These are phyloP conservation scores for Camponotus vicinus DNA, from an alignment of 1,140 invertebrate species.

Conservation along the genomic window DNA sequence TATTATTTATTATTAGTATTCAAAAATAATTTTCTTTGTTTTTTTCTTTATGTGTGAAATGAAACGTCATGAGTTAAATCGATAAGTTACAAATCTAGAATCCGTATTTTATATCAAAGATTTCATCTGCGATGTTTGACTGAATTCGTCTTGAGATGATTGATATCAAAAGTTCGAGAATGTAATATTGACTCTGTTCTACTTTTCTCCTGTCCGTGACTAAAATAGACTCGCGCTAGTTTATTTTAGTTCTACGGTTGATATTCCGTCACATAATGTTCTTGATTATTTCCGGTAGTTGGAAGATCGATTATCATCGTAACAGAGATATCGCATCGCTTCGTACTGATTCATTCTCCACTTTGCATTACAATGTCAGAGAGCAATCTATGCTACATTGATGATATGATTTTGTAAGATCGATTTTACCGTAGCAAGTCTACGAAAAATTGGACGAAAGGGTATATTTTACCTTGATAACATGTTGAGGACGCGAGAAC, in stretches of 20 bases:
- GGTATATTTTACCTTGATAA: neutral
- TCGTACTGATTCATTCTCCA: constrained; percentile 19
- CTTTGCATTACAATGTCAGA: neutral
- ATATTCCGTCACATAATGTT: constrained; percentile 19
- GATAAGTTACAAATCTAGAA: constrained; percentile 1
- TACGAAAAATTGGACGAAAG: constrained; percentile 29
- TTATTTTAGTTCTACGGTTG: constrained; percentile 29
- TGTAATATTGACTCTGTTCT: constrained; percentile 37
- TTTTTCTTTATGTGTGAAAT: neutral
- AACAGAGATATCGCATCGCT: neutral
- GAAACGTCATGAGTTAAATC: neutral
- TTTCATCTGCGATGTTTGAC: constrained; percentile 10
- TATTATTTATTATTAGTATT: constrained; percentile 7
- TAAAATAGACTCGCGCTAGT: constrained; percentile 6
- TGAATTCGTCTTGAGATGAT: constrained; percentile 23
- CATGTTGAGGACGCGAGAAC: constrained; percentile 24
- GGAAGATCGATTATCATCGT: constrained; percentile 37
- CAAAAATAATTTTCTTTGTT: neutral
- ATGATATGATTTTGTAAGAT: constrained; percentile 8
- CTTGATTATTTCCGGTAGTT: constrained; percentile 47
- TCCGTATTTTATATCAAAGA: constrained; percentile 3
- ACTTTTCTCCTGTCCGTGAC: constrained; percentile 4
- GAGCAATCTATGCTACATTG: constrained; percentile 24
- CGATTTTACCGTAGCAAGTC: constrained; percentile 23
- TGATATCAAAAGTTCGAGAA: constrained; percentile 26